A percentile compares a stretch with the other conserved stretches of the same genome.
phyloP scores from a whole-genome alignment of 2,888 invertebrate species.

The Parelbella ahira region DNA sequence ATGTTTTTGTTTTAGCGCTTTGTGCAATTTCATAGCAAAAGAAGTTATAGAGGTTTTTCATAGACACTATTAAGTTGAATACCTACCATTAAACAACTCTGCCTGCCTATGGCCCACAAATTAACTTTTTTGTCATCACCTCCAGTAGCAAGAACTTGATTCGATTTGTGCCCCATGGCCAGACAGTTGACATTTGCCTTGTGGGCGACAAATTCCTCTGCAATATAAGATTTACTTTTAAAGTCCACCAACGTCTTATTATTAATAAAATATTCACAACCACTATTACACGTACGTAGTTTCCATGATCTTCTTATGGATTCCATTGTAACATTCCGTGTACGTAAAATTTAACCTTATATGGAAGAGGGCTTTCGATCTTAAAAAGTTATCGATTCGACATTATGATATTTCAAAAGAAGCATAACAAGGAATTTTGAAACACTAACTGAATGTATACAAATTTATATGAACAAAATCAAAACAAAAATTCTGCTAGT shows the following conservation, averaged over 20 bases:
- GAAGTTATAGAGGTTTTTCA: no score
- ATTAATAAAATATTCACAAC: conserved; percentile 17
- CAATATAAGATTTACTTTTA: conserved; percentile 42
- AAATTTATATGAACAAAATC: no score
- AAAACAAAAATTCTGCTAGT: no score
- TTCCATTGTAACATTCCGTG: conserved; percentile 61
- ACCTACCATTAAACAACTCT: conserved; percentile 95
- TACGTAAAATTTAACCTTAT: conserved; percentile 34
- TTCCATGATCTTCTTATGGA: conserved; percentile 88
- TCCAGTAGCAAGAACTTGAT: conserved; percentile 94
- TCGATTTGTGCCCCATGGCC: conserved; percentile 94
- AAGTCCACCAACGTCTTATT: not conserved
- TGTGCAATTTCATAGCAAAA: no score
- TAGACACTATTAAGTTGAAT: no score
- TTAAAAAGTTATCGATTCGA: not conserved
- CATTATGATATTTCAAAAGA: not conserved
- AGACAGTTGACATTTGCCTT: conserved; percentile 92
- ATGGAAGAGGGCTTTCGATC: conserved; percentile 5
- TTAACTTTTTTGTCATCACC: conserved; percentile 99
- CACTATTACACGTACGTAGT: conserved; percentile 82
- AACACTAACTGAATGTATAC: not conserved
- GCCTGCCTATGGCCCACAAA: conserved; percentile 97
- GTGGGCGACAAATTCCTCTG: conserved; percentile 94
- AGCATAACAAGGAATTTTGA: not conserved
- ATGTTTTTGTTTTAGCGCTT: no score